Percentiles rank a stretch among this genome's conserved stretches.
Evolutionary conservation across 2,113 vertebrate genomes (phyloP).

Genomic region (Menura novaehollandiae): DNA sequence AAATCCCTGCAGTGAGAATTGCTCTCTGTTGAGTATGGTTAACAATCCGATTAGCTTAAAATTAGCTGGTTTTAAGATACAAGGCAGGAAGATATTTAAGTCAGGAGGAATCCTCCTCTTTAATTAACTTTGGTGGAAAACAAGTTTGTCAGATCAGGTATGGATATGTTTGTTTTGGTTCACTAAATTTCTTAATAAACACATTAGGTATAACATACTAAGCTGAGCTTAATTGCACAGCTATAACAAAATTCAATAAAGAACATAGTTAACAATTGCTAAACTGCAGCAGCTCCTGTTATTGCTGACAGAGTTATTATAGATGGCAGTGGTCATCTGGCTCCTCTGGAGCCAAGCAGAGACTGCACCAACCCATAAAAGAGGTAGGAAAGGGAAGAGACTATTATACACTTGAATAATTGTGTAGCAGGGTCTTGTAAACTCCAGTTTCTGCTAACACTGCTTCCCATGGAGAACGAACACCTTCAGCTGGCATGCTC

Average conservation of each 20-base stretch:
- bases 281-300: not conserved
- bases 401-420: not conserved
- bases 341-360: not conserved
- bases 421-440: not conserved
- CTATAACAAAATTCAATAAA: slow-evolving; percentile 37
- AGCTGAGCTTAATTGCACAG: slow-evolving; percentile 25
- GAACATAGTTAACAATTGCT: slow-evolving; percentile 27
- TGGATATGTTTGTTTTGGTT: slow-evolving; percentile 6
- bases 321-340: not conserved
- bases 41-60: not conserved
- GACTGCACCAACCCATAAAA: not conserved
- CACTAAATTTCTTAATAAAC: slow-evolving; percentile 36
- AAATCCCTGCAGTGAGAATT: not conserved
- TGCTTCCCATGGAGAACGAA: not conserved
- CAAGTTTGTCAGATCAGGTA: not conserved
- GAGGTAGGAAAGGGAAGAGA: not conserved
- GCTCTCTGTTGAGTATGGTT: not conserved
- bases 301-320: not conserved
- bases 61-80: not conserved
- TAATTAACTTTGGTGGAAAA: slow-evolving; percentile 37
- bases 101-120: slow-evolving; percentile 12
- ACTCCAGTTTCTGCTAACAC: not conserved
- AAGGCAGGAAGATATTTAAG: not conserved
- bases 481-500: not conserved
- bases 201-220: not conserved